A percentile compares a stretch with the other conserved stretches of the same genome.
phyloP scores from a whole-genome alignment of 2,888 invertebrate genomes.

The Hydroisotoma schaefferi region DNA sequence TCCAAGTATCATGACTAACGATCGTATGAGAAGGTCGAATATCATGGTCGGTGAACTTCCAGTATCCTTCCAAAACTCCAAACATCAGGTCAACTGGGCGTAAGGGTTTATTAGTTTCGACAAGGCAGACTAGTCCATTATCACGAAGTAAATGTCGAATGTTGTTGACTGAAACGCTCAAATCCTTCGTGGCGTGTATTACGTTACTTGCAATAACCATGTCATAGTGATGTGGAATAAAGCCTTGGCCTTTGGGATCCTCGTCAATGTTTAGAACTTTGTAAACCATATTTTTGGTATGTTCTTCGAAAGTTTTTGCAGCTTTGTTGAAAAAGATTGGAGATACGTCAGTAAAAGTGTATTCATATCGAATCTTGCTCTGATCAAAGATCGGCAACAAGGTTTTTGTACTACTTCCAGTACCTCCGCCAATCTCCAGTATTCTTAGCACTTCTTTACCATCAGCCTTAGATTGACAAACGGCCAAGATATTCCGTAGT shows the following conservation, averaged over 20 bases:
- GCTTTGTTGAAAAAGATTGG: conserved; percentile 8
- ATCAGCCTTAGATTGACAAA: neutral
- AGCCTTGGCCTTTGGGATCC: conserved; percentile 9
- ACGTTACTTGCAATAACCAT: conserved; percentile 1
- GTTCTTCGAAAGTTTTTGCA: conserved; percentile 6
- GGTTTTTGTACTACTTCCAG: neutral
- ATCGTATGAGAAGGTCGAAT: conserved; percentile 9
- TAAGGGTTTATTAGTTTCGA: conserved; percentile 1
- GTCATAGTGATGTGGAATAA: conserved; percentile 12
- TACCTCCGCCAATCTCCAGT: conserved; percentile 12
- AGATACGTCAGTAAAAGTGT: conserved; percentile 13
- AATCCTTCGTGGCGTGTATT: conserved; percentile 9
- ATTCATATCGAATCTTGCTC: conserved; percentile 3
- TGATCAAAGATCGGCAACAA: conserved; percentile 2
- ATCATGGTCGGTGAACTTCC: conserved; percentile 21
- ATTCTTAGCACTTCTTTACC: neutral
- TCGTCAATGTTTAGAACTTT: conserved; percentile 9
- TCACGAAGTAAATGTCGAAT: conserved; percentile 2
- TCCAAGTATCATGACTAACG: conserved; percentile 6
- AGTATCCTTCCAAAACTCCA: conserved; percentile 18
- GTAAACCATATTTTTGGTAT: neutral
- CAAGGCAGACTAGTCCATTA: neutral
- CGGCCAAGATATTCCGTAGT: neutral
- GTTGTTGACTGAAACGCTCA: neutral
- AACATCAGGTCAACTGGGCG: conserved; percentile 9